These are phyloP conservation scores for Jacana jacana DNA, from an alignment of 2,113 vertebrate genomes.

Conservation along the genomic window DNA sequence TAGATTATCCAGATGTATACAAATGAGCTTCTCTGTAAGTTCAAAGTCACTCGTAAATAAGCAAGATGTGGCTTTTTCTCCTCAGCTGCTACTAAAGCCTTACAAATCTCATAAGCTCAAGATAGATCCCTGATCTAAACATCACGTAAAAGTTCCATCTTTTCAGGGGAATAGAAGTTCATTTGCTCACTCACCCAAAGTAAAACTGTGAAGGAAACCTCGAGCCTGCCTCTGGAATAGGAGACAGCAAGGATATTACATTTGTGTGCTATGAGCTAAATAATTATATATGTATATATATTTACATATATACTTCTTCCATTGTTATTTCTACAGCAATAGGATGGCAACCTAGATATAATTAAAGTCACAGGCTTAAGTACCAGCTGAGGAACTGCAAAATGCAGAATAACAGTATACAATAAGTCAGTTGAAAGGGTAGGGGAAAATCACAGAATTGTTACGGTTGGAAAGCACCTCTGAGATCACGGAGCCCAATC, in stretches of 20 bases:
- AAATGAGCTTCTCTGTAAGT: constrained; percentile 44
- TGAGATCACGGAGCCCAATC: too few relatives aligned
- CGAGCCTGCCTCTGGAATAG: background rate
- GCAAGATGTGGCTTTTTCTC: background rate
- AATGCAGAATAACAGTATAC: background rate
- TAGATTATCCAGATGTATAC: constrained; percentile 51
- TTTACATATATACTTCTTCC: background rate
- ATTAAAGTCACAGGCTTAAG: constrained; percentile 26
- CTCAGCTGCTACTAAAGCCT: background rate
- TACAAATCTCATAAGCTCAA: constrained; percentile 51
- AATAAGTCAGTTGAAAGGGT: background rate
- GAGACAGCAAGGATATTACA: background rate
- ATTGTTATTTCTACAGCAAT: background rate
- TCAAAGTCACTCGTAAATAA: constrained; percentile 62
- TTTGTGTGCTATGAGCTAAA: background rate
- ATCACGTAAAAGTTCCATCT: background rate
- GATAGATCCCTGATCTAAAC: constrained; percentile 50
- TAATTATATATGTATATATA: background rate
- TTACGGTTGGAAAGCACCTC: too few relatives aligned
- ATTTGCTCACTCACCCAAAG: constrained; percentile 39
- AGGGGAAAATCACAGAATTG: background rate
- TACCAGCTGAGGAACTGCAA: background rate
- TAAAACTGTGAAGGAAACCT: constrained; percentile 19
- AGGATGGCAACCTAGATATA: background rate
- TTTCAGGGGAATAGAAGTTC: constrained; percentile 17